Base-by-base conservation (phyloP, 2,888 invertebrate genomes). In the Temnothorax ravouxi region DNA sequence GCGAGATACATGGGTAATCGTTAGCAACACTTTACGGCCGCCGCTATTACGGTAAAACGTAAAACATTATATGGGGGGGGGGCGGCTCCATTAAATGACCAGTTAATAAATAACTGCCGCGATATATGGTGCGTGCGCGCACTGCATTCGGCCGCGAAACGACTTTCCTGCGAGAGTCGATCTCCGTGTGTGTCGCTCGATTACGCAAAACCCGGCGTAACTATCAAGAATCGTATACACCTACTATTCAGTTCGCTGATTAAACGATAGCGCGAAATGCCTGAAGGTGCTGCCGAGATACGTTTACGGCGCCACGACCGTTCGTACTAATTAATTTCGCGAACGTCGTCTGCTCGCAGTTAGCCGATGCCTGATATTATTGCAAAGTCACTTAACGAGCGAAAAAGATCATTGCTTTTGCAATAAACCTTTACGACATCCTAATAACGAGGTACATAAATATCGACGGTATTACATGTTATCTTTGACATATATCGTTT, bases 241-340 rank as follows among this genome's bases (percentile, higher is more conserved):
- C 44, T 71, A 54, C 50, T 29, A 56, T 72, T 59, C 79, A 21
- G 34, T 0, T 34, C 44, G 44, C 44, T n/a, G 71, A 44, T 75
- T 71, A 25, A 80, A 82, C 59, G 77, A 62, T 72, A 61, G 81
- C 15, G 75, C 1, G 62, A 61, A 85, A 69, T 75, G 59, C 47
- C 66, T 21, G 54, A 56, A 61, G 67, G 87, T 56, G 52, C 62
- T 66, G 44, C 11, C 56, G 52, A 59, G 75, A 82, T 76, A 59
- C 83, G 69, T 81, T 83, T 83, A 66, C 84, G 72, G 80, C 69
- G 80, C 69, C 64, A 61, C 79, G 74, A 56, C 72, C 75, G 71
- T 86, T 71, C 38, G 34, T 82, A 75, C 50, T 69, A 84, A 89
- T 89, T 88, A 86, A 86, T 89, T 86, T 75, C 69, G 67, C 21